Evolutionary conservation across 2,113 vertebrate genomes (phyloP), one percentile per base, ranked within the genome.

Genomic region (Amphiprion ocellaris): DNA sequence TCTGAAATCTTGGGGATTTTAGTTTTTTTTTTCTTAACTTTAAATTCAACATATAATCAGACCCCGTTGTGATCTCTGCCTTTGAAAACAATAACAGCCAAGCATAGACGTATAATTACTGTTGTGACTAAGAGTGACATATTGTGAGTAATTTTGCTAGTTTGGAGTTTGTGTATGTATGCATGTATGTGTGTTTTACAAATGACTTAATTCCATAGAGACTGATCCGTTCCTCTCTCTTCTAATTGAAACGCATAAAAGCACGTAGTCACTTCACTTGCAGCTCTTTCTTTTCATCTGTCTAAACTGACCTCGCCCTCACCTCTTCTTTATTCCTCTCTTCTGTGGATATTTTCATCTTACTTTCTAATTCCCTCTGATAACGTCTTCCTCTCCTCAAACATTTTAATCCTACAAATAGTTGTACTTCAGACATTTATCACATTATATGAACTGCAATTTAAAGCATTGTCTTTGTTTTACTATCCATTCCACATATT

Each of bases 141-240:
- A 33, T 53, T 61, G n/a, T 2, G 4, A 70, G 83, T 69, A 67
- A 82, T 78, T 53, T 16, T 39, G 60, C 66, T 41, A 46, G 64
- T 65, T 64, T 10, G 21, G 54, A 19, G 33, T 8, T 17, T 59
- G 16, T 56, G 19, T 70, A 39, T 30, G 9, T 49, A 10, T 23
- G 12, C n/a, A 15, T 15, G 17, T 77, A n/a, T 55, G 52, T 59
- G 50, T 21, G 54, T 70, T 69, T 64, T 52, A 71, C 19, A 59
- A 82, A 77, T 47, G 17, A 17, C n/a, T 69, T 52, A 8, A 71
- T 41, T 83, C 44, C 33, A 52, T 0, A 44, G 7, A 46, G 24
- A 69, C 28, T 24, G 0, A 78, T 64, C 50, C 49, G 11, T 50
- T 46, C 37, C 59, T 19, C 10, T 46, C 44, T 62, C 50, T 21